Conservation (phyloP, 2,888 invertebrate genomes). For the Pycnomerus fuliginosus region DNA sequence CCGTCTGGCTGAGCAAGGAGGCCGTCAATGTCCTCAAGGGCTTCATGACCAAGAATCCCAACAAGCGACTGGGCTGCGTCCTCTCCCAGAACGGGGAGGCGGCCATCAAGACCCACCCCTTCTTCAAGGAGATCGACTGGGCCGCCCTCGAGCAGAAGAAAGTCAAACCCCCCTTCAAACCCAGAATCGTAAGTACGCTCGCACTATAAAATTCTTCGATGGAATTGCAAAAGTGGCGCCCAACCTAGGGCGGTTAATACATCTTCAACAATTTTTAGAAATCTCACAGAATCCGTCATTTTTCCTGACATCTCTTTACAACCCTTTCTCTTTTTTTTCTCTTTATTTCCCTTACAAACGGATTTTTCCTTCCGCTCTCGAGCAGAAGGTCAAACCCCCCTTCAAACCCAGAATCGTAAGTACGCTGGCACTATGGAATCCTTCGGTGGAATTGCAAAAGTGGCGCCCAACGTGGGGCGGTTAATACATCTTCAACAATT, state of each 20-base stretch:
- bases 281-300: no score
- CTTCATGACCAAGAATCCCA: conserved; percentile 98
- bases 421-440: no score
- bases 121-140: conserved; percentile 97
- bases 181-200: conserved; percentile 84
- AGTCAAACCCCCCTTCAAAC: conserved; percentile 96
- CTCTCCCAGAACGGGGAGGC: conserved; percentile 70
- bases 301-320: no score
- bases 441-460: no score
- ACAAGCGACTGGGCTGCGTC: conserved; percentile 90
- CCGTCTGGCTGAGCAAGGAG: conserved; percentile 92
- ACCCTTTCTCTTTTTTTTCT: no score
- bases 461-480: no score
- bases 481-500: no score
- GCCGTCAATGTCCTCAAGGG: conserved; percentile 89
- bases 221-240: neutral
- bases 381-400: conserved; percentile 91
- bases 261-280: no score
- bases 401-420: conserved; percentile 97
- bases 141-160: conserved; percentile 85
- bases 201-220: neutral
- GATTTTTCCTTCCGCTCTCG: no score
- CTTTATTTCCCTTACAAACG: no score
- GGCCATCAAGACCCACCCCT: conserved; percentile 87
- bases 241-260: neutral